Percentiles rank a stretch among this genome's conserved stretches.
Conservation (phyloP, 1,140 invertebrate species). For the Xylocopa sonorina region DNA sequence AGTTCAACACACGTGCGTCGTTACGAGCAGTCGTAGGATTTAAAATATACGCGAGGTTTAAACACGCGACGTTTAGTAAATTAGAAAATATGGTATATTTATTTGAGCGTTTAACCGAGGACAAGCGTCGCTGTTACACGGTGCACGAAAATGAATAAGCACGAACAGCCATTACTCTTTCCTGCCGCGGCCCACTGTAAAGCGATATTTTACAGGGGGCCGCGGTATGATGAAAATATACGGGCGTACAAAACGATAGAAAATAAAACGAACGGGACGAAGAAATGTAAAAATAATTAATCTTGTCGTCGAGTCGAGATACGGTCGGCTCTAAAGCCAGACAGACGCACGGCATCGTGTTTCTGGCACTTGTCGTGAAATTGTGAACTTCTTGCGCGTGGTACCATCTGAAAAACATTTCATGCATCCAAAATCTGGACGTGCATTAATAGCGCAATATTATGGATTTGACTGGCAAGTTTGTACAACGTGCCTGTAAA, state of each 20-base stretch:
- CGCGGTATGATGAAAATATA: conserved; percentile 31
- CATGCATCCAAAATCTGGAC: too few relatives aligned
- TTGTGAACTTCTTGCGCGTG: neutral
- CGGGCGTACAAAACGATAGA: neutral
- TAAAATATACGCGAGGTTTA: neutral
- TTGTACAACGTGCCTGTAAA: too few relatives aligned
- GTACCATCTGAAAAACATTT: neutral
- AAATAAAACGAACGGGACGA: neutral
- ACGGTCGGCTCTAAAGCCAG: neutral
- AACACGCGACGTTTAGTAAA: neutral
- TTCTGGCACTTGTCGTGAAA: neutral
- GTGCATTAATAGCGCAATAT: too few relatives aligned
- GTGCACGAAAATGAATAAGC: conserved; percentile 48
- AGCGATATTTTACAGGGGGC: conserved; percentile 39
- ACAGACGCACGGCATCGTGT: neutral
- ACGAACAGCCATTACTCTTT: conserved; percentile 42
- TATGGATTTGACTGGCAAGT: too few relatives aligned
- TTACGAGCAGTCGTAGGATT: neutral
- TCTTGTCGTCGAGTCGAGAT: conserved; percentile 15
- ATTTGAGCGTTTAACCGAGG: conserved; percentile 29
- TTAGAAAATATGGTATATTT: conserved; percentile 32
- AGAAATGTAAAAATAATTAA: conserved; percentile 40
- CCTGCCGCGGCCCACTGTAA: conserved; percentile 2
- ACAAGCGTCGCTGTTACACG: conserved; percentile 33
- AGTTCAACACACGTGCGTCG: neutral